A percentile compares a stretch with the other conserved stretches of the same genome.
Conservation (phyloP, 2,113 vertebrate genomes). For the Hyperopisus bebe region DNA sequence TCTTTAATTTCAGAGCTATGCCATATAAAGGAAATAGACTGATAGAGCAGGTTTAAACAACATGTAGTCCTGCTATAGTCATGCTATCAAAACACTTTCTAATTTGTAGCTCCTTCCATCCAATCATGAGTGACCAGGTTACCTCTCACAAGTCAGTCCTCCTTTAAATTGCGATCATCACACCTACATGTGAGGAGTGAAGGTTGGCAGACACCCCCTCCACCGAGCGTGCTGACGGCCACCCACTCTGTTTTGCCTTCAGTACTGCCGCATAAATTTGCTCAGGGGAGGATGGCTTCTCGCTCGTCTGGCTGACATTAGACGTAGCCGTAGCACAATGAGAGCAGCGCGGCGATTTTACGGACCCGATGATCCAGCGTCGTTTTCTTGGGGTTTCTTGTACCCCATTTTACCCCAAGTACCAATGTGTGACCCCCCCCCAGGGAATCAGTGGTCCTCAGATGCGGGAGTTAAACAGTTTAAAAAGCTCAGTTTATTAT, state of each 20-base stretch:
- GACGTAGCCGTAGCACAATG: neutral
- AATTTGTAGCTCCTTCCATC: neutral
- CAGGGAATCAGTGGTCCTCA: neutral
- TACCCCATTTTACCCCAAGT: neutral
- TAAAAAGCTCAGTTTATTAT: neutral
- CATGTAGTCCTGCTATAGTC: no score
- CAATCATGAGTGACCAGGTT: neutral
- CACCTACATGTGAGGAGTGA: neutral
- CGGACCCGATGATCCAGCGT: neutral
- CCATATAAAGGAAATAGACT: neutral
- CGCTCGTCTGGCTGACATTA: neutral
- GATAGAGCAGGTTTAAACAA: neutral
- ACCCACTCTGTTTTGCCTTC: neutral
- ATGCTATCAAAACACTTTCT: neutral
- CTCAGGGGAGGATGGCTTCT: neutral
- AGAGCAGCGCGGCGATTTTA: neutral
- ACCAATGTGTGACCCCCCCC: neutral
- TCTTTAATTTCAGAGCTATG: neutral
- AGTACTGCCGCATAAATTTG: neutral
- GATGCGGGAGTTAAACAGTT: neutral
- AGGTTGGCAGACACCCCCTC: neutral
- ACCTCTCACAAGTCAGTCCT: neutral
- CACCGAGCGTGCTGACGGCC: neutral
- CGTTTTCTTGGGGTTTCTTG: neutral
- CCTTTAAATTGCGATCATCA: neutral